A percentile compares a stretch with the other conserved stretches of the same genome.
Conservation (phyloP, 2,113 vertebrate species). For the Barnardius zonarius region DNA sequence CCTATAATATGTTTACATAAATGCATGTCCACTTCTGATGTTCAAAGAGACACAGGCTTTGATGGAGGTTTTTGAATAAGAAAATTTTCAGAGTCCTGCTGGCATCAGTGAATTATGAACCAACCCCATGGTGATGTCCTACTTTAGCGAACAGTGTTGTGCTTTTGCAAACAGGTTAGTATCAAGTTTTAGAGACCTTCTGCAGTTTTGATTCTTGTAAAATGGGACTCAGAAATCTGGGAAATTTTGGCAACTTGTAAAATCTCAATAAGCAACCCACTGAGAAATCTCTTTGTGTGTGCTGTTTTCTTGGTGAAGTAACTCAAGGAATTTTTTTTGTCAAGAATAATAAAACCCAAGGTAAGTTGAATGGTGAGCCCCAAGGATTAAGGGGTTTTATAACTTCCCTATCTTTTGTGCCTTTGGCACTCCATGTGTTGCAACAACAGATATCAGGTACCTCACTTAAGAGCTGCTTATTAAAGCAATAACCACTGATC, state of each 20-base stretch:
- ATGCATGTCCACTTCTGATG: background rate
- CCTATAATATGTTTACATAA: background rate
- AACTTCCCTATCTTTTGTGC: conserved; percentile 34
- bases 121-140: background rate
- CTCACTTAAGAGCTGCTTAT: conserved; percentile 73
- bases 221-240: background rate
- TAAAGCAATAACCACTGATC: conserved; percentile 72
- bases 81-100: background rate
- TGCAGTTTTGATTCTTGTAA: background rate
- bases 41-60: background rate
- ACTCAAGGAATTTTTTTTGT: background rate
- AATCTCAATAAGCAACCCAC: conserved; percentile 6
- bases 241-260: background rate
- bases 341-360: background rate
- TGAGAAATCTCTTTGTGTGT: background rate
- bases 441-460: conserved; percentile 71
- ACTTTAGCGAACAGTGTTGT: background rate
- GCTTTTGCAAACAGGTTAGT: background rate
- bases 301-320: background rate
- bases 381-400: background rate
- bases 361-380: background rate
- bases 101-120: background rate
- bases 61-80: background rate
- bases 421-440: conserved; percentile 61
- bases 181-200: background rate